These are phyloP conservation scores for Belonocnema kinseyi DNA, from an alignment of 1,140 invertebrate genomes.

Conservation along the genomic window DNA sequence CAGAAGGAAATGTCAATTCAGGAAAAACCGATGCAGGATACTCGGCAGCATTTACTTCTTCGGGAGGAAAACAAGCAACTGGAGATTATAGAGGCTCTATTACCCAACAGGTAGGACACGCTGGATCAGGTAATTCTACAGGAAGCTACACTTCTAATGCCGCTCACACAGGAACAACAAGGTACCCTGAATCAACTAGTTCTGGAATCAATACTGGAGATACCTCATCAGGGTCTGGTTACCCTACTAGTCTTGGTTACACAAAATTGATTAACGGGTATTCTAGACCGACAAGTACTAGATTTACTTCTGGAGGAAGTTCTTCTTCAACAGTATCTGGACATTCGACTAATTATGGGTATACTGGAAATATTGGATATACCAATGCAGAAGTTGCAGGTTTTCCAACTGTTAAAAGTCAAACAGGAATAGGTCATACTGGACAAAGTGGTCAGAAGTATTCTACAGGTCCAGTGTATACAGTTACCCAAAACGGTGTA, in stretches of 20 bases:
- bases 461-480: background rate
- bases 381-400: conserved; percentile 4
- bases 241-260: background rate
- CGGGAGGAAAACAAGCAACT: conserved; percentile 24
- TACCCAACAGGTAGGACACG: background rate
- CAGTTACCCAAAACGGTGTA: conserved; percentile 6
- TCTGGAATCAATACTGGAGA: conserved; percentile 33
- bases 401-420: background rate
- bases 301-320: conserved; percentile 1
- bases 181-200: background rate
- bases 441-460: background rate
- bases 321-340: background rate
- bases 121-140: background rate
- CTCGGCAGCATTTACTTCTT: background rate
- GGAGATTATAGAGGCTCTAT: background rate
- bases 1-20: background rate
- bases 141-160: background rate
- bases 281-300: background rate
- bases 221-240: conserved; percentile 24
- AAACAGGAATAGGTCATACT: conserved; percentile 9
- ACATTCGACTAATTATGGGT: background rate
- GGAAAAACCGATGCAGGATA: conserved; percentile 3
- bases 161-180: conserved; percentile 31
- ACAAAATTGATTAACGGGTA: conserved; percentile 1
- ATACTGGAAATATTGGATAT: background rate